phyloP scores from a whole-genome alignment of 2,888 invertebrate genomes.

The Drosophila recens region DNA sequence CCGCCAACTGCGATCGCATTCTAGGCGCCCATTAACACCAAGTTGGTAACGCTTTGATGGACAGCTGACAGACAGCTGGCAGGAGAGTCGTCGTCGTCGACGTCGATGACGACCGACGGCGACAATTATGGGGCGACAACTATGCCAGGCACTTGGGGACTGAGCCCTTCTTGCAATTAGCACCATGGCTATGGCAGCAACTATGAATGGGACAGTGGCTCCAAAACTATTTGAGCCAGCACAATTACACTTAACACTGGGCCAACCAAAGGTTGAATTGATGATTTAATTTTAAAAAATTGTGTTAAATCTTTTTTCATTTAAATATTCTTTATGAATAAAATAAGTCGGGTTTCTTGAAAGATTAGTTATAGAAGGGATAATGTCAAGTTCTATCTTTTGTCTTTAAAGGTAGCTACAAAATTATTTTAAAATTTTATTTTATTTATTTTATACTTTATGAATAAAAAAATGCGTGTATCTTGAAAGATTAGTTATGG shows the following conservation, averaged over 20 bases:
- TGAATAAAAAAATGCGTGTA: too few species aligned
- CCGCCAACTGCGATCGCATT: constrained; percentile 61
- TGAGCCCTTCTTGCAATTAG: constrained; percentile 64
- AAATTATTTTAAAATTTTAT: too few species aligned
- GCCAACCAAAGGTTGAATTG: too few species aligned
- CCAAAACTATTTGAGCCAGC: constrained; percentile 18
- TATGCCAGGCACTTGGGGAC: constrained; percentile 75
- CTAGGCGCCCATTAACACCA: constrained; percentile 79
- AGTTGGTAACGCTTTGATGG: constrained; percentile 79
- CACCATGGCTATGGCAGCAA: constrained; percentile 49
- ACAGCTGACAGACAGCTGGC: constrained; percentile 79
- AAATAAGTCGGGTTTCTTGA: background rate
- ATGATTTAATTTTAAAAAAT: too few species aligned
- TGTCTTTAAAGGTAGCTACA: too few species aligned
- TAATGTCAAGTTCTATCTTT: background rate
- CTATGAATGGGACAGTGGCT: constrained; percentile 70
- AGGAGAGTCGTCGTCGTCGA: constrained; percentile 26
- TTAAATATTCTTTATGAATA: background rate
- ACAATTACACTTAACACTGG: constrained; percentile 11
- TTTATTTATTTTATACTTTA: too few species aligned
- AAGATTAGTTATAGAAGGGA: background rate
- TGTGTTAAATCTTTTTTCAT: too few species aligned
- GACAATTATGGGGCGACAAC: constrained; percentile 80
- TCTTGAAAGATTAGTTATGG: too few species aligned
- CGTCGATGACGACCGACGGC: constrained; percentile 49